These are phyloP conservation scores for Phocides pigmalion DNA, from an alignment of 1,140 invertebrate genomes.

Conservation along the genomic window DNA sequence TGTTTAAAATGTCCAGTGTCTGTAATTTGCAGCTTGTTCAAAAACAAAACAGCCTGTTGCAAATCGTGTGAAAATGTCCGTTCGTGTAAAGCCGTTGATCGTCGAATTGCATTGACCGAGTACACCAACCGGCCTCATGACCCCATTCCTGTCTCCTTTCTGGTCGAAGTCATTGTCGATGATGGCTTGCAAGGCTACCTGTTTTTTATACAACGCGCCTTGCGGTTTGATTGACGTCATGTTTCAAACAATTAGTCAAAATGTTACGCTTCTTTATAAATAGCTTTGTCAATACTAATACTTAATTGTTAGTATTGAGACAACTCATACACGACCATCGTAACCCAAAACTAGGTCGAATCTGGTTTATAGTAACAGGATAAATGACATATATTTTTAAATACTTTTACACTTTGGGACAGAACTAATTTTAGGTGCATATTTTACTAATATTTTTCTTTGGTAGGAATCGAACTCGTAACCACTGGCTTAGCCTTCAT, in stretches of 20 bases:
- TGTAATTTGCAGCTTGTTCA: background rate
- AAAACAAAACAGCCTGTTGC: background rate
- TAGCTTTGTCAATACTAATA: no score
- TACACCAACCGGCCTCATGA: slow-evolving; percentile 49
- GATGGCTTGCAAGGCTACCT: slow-evolving; percentile 45
- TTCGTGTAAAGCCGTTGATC: slow-evolving; percentile 8
- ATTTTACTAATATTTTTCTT: no score
- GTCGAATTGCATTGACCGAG: slow-evolving; percentile 57
- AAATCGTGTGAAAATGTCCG: background rate
- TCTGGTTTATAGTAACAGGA: no score
- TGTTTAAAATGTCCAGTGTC: background rate
- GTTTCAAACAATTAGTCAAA: slow-evolving; percentile 6
- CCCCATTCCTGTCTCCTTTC: slow-evolving; percentile 71
- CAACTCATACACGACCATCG: no score
- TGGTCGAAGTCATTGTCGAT: slow-evolving; percentile 57
- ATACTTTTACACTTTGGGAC: no score
- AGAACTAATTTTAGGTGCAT: no score
- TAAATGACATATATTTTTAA: no score
- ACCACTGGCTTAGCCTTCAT: no score
- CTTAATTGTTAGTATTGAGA: no score
- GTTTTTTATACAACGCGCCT: slow-evolving; percentile 46
- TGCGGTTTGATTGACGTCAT: slow-evolving; percentile 21
- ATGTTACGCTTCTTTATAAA: background rate
- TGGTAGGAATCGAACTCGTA: no score
- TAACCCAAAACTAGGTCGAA: no score